Evolutionary conservation across 2,113 vertebrate species (phyloP).

Genomic region (Phyllostomus hastatus): DNA sequence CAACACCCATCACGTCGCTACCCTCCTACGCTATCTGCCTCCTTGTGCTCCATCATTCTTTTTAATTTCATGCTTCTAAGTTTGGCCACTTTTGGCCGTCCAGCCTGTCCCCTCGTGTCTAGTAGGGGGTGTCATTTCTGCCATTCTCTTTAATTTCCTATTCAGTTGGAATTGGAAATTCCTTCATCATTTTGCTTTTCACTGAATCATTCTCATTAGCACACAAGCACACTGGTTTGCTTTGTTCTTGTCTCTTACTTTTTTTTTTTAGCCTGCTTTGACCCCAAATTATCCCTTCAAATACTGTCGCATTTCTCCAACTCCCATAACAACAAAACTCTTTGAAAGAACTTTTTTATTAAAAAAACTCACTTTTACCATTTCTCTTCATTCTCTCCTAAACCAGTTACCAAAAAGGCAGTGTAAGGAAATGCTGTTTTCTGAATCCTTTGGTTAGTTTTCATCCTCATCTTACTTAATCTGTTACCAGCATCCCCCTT

Average conservation of each 20-base stretch:
- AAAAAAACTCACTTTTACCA: background rate
- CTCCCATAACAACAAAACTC: background rate
- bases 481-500: background rate
- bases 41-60: background rate
- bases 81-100: background rate
- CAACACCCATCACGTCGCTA: fast-evolving
- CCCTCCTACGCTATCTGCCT: too few species aligned
- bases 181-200: background rate
- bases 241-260: background rate
- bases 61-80: background rate
- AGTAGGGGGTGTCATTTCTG: background rate
- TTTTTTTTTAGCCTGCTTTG: background rate
- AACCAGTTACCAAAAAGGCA: background rate
- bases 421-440: background rate
- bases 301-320: background rate
- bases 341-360: background rate
- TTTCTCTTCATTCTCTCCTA: background rate
- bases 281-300: background rate
- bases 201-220: background rate
- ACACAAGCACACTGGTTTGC: background rate
- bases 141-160: background rate
- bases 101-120: background rate
- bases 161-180: background rate
- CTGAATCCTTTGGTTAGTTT: background rate
- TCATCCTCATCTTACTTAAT: background rate